A percentile compares a stretch with the other conserved stretches of the same genome.
Evolutionary conservation across 2,888 invertebrate genomes (phyloP).

Genomic region (Gerosis bhagava): DNA sequence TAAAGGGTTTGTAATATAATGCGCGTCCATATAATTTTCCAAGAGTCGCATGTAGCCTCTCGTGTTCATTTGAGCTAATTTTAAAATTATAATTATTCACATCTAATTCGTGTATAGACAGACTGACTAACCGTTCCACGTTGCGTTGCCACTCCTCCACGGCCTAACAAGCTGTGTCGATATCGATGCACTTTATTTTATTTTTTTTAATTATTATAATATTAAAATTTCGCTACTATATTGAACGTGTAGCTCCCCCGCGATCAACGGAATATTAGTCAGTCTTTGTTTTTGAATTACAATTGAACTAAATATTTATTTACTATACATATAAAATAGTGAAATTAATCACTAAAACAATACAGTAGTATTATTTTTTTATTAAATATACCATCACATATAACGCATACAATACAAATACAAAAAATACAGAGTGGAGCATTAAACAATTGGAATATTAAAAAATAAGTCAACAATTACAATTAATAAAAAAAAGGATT

Average conservation of each 20-base stretch:
- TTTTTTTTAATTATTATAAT: constrained; percentile 5
- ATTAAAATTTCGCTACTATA: constrained; percentile 8
- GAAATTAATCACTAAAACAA: constrained; percentile 24
- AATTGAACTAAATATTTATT: constrained; percentile 27
- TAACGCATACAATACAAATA: constrained; percentile 20
- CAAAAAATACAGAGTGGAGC: constrained; percentile 25
- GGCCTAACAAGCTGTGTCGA: constrained; percentile 12
- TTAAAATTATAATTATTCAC: constrained; percentile 22
- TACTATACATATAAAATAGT: constrained; percentile 24
- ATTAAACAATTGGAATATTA: constrained; percentile 26
- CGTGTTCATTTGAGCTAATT: constrained; percentile 25
- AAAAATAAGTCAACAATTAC: constrained; percentile 26
- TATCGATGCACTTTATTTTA: no score
- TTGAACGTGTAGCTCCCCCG: constrained; percentile 4
- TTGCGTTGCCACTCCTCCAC: no score
- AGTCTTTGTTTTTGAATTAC: constrained; percentile 25
- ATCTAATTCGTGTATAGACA: constrained; percentile 22
- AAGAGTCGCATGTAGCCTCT: constrained; percentile 2
- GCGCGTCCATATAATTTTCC: constrained; percentile 3
- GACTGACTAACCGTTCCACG: constrained; percentile 19
- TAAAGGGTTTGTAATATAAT: constrained; percentile 4
- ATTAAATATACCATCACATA: constrained; percentile 21
- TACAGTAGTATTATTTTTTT: constrained; percentile 18
- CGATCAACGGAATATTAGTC: constrained; percentile 18
- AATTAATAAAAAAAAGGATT: constrained; percentile 23